These are phyloP conservation scores for Smutsia temminckii DNA, from an alignment of 2,797 vertebrate genomes.

Conservation along the genomic window DNA sequence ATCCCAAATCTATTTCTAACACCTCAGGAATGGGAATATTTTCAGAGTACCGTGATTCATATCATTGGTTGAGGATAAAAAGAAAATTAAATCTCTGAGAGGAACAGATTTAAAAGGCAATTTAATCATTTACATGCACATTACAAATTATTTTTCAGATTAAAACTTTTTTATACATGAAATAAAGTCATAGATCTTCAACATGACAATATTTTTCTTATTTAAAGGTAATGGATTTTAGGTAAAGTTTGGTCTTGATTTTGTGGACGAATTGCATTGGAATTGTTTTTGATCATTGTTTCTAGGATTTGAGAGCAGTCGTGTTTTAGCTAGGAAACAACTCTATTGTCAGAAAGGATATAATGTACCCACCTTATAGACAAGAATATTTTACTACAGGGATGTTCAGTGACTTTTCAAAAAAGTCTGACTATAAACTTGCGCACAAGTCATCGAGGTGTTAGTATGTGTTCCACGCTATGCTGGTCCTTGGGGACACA, in stretches of 20 bases:
- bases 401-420: background rate
- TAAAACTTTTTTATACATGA: constrained; percentile 20
- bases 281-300: background rate
- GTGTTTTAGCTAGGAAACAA: background rate
- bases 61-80: constrained; percentile 10
- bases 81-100: constrained; percentile 28
- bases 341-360: background rate
- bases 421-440: background rate
- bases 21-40: background rate
- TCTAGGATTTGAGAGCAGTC: background rate
- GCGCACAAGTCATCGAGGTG: background rate
- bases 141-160: constrained; percentile 39
- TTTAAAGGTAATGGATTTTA: constrained; percentile 2
- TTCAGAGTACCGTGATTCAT: background rate
- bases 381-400: background rate
- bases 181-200: background rate
- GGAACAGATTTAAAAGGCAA: constrained; percentile 31
- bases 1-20: background rate
- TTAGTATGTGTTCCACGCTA: background rate
- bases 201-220: background rate
- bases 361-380: background rate
- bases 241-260: constrained; percentile 6
- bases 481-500: background rate
- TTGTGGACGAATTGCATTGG: background rate
- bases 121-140: constrained; percentile 27